A percentile compares a stretch with the other conserved stretches of the same genome.
Conservation (phyloP, 2,888 invertebrate species). For the Cerceris rybyensis region DNA sequence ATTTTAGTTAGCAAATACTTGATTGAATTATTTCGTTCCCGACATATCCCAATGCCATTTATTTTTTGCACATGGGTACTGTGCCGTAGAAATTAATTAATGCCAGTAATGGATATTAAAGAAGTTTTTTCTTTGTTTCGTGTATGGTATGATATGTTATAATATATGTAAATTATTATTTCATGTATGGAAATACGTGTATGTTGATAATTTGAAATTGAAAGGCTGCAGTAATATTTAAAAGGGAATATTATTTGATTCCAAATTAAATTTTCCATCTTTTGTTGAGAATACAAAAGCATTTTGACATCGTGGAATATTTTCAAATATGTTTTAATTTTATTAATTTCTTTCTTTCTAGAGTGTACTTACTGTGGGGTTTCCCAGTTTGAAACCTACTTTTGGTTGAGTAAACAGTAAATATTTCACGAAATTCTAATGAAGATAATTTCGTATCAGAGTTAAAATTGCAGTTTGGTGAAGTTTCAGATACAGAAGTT, state of each 20-base stretch:
- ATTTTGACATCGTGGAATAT: too few species aligned
- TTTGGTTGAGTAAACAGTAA: background rate
- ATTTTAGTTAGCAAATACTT: too few species aligned
- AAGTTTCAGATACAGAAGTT: background rate
- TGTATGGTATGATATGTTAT: too few species aligned
- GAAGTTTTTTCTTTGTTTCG: background rate
- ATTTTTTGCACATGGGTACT: too few species aligned
- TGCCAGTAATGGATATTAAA: background rate
- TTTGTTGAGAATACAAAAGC: too few species aligned
- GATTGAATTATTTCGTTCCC: too few species aligned
- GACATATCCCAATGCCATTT: too few species aligned
- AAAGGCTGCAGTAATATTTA: background rate
- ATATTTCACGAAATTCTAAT: conserved; percentile 2
- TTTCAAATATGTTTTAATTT: background rate
- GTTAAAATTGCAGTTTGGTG: conserved; percentile 1
- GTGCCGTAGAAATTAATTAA: background rate
- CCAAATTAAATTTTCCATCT: too few species aligned
- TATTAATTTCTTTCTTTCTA: background rate
- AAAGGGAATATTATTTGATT: too few species aligned
- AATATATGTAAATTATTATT: too few species aligned
- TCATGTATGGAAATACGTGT: too few species aligned
- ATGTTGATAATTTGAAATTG: background rate
- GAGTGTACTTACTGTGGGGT: background rate
- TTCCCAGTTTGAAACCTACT: background rate
- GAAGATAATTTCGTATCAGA: background rate